phyloP scores from a whole-genome alignment of 2,888 invertebrate genomes.

The Dilophus febrilis region DNA sequence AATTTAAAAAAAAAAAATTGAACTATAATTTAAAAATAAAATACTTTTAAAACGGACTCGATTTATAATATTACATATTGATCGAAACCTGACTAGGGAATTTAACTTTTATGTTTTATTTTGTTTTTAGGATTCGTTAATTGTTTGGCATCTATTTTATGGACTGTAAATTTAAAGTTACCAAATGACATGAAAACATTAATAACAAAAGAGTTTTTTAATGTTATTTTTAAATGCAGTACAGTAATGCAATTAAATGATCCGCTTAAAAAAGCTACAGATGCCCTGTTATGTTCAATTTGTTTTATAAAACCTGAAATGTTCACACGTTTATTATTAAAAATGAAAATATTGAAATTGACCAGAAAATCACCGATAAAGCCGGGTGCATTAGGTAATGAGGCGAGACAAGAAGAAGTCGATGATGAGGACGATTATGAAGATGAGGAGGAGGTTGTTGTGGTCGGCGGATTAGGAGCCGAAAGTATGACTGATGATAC shows the following conservation, averaged over 20 bases:
- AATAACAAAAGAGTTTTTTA: slow-evolving; percentile 58
- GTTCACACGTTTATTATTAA: slow-evolving; percentile 54
- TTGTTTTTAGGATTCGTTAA: slow-evolving; percentile 36
- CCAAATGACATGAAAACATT: slow-evolving; percentile 46
- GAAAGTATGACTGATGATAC: slow-evolving; percentile 53
- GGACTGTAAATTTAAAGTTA: slow-evolving; percentile 48
- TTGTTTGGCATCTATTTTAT: slow-evolving; percentile 65
- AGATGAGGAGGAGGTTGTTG: slow-evolving; percentile 26
- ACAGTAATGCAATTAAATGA: slow-evolving; percentile 48
- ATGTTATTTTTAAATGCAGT: slow-evolving; percentile 62
- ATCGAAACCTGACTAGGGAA: too few species aligned
- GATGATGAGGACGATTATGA: too few species aligned
- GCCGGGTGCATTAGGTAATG: slow-evolving; percentile 26
- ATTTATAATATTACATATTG: too few species aligned
- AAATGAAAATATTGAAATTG: slow-evolving; percentile 47
- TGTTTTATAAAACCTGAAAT: slow-evolving; percentile 68
- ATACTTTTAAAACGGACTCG: too few species aligned
- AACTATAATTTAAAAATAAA: too few species aligned
- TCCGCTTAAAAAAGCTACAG: slow-evolving; percentile 67
- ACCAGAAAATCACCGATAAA: slow-evolving; percentile 34
- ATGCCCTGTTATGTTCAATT: slow-evolving; percentile 69
- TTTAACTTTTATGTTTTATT: background rate
- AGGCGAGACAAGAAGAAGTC: too few species aligned
- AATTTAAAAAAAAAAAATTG: too few species aligned
- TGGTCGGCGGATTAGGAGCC: slow-evolving; percentile 11